These are phyloP conservation scores for Neocloeon triangulifer DNA, from an alignment of 1,140 invertebrate genomes.

Conservation along the genomic window DNA sequence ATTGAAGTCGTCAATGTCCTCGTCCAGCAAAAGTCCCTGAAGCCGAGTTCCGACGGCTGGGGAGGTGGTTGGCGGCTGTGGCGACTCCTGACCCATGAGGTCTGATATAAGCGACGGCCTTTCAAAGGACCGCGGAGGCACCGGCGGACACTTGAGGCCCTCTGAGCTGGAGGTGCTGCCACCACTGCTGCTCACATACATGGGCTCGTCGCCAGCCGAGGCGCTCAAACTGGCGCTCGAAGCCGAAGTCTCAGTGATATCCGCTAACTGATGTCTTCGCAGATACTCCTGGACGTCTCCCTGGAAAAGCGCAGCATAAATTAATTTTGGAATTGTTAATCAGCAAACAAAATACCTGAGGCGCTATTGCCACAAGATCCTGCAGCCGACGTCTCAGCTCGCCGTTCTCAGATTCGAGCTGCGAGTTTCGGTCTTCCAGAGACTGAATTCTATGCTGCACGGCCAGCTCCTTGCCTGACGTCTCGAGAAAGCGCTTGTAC, in stretches of 20 bases:
- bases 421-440: constrained; percentile 46
- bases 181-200: too few relatives aligned
- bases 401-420: constrained; percentile 45
- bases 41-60: constrained; percentile 52
- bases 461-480: constrained; percentile 50
- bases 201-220: too few relatives aligned
- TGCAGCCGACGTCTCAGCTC: constrained; percentile 38
- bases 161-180: too few relatives aligned
- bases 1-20: constrained; percentile 50
- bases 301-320: too few relatives aligned
- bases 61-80: constrained; percentile 20
- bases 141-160: too few relatives aligned
- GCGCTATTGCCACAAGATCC: constrained; percentile 23
- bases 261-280: too few relatives aligned
- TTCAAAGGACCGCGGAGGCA: constrained; percentile 37
- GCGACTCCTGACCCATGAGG: too few relatives aligned
- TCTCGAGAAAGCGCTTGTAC: constrained; percentile 61
- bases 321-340: too few relatives aligned
- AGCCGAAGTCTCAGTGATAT: too few relatives aligned
- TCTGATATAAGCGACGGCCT: too few relatives aligned
- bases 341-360: constrained; percentile 11
- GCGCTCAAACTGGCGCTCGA: too few relatives aligned
- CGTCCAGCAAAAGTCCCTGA: constrained; percentile 60
- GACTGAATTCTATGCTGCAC: constrained; percentile 42
- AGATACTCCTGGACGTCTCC: too few relatives aligned